Evolutionary conservation across 2,113 vertebrate species (phyloP).

Genomic region (Saguinus imperator): DNA sequence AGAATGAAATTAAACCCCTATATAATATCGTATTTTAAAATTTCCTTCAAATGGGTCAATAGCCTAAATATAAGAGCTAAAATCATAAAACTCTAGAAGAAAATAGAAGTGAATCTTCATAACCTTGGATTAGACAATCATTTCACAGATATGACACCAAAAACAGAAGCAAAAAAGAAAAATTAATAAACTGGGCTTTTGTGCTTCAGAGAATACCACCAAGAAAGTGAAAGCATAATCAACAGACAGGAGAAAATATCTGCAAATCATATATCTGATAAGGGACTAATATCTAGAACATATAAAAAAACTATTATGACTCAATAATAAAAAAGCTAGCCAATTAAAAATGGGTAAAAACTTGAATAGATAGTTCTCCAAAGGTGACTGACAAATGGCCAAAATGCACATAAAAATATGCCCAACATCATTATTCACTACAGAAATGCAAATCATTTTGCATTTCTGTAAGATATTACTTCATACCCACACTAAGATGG

Average conservation of each 20-base stretch:
- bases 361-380: neutral
- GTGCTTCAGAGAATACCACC: neutral
- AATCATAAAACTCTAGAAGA: neutral
- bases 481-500: neutral
- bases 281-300: neutral
- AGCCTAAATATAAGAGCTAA: neutral
- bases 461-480: neutral
- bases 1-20: neutral
- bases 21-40: neutral
- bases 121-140: neutral
- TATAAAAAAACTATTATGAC: neutral
- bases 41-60: neutral
- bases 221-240: neutral
- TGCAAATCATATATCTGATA: neutral
- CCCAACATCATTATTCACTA: neutral
- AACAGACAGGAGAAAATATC: neutral
- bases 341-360: neutral
- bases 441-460: neutral
- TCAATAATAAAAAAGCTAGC: neutral
- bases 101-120: neutral
- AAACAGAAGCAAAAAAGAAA: neutral
- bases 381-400: neutral
- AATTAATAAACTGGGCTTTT: neutral
- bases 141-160: neutral
- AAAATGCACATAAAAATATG: neutral